Percentiles rank a stretch among this genome's conserved stretches.
Evolutionary conservation across 2,888 invertebrate species (phyloP).

Genomic region (Drosophila heteroneura): DNA sequence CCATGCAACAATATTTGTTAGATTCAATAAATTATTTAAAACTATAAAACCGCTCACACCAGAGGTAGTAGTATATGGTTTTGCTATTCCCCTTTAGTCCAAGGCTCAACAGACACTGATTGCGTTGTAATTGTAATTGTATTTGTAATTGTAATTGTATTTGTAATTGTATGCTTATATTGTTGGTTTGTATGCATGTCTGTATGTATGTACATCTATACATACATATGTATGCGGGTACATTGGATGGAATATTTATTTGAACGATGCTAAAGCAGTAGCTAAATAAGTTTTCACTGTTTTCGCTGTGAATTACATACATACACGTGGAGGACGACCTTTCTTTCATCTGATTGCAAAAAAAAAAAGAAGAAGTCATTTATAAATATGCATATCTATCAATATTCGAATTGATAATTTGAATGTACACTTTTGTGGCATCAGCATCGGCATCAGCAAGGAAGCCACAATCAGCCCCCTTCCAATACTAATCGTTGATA

Average conservation of each 20-base stretch:
- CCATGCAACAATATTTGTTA: conserved; percentile 20
- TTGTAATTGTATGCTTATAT: conserved; percentile 1
- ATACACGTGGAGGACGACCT: not conserved
- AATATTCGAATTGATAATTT: not conserved
- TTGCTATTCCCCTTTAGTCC: conserved; percentile 14
- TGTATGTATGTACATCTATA: conserved; percentile 7
- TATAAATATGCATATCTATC: not conserved
- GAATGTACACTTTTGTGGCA: not conserved
- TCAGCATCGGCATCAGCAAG: not conserved
- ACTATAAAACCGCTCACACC: conserved; percentile 51
- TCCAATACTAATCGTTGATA: not conserved
- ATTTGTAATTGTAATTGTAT: not conserved
- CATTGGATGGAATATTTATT: conserved; percentile 48
- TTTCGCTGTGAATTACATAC: not conserved
- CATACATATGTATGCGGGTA: conserved; percentile 7
- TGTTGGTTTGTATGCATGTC: conserved; percentile 1
- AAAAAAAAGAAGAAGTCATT: not conserved
- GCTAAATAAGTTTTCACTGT: not conserved
- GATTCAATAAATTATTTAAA: conserved; percentile 55
- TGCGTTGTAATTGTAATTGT: conserved; percentile 27
- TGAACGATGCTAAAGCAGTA: conserved; percentile 7
- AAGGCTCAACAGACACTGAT: conserved; percentile 32
- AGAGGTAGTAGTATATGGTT: conserved; percentile 53
- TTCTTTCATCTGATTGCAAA: not conserved
- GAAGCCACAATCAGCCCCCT: not conserved